Evolutionary conservation across 2,797 vertebrate genomes (phyloP).

Genomic region (Peromyscus aztecus): DNA sequence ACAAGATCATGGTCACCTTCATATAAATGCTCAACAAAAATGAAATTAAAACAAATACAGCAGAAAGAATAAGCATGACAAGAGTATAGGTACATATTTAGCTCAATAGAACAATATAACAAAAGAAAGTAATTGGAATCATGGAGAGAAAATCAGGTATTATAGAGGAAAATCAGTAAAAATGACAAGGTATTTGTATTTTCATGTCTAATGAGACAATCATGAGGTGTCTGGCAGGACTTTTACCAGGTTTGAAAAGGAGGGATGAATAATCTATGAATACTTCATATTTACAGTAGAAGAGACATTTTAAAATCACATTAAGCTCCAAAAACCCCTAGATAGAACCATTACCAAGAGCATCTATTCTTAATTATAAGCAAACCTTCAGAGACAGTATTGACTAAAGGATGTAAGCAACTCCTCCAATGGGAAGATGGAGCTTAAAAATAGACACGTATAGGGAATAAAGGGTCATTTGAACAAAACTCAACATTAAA

Average conservation of each 20-base stretch:
- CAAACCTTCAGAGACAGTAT: conserved; percentile 64
- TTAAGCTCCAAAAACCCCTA: conserved; percentile 33
- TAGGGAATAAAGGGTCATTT: neutral
- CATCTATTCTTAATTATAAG: neutral
- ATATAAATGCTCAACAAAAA: conserved; percentile 49
- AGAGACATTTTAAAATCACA: neutral
- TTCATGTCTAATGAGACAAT: conserved; percentile 54
- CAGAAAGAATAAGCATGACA: neutral
- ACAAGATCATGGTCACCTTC: neutral
- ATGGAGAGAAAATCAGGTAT: neutral
- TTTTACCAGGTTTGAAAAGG: conserved; percentile 50
- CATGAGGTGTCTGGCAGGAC: neutral
- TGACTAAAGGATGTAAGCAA: conserved; percentile 67
- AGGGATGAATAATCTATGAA: conserved; percentile 43
- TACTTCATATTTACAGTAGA: conserved; percentile 46
- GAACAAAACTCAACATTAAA: conserved; percentile 43
- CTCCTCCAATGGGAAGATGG: conserved; percentile 33
- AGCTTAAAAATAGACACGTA: neutral
- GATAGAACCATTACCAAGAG: conserved; percentile 64
- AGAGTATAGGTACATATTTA: neutral
- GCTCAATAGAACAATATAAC: neutral
- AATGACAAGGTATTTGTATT: conserved; percentile 30
- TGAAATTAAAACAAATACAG: conserved; percentile 30
- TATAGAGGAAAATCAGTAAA: neutral
- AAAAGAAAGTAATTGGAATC: conserved; percentile 48